A percentile compares a stretch with the other conserved stretches of the same genome.
Conservation (phyloP, 1,140 invertebrate genomes). For the Pinna nobilis region DNA sequence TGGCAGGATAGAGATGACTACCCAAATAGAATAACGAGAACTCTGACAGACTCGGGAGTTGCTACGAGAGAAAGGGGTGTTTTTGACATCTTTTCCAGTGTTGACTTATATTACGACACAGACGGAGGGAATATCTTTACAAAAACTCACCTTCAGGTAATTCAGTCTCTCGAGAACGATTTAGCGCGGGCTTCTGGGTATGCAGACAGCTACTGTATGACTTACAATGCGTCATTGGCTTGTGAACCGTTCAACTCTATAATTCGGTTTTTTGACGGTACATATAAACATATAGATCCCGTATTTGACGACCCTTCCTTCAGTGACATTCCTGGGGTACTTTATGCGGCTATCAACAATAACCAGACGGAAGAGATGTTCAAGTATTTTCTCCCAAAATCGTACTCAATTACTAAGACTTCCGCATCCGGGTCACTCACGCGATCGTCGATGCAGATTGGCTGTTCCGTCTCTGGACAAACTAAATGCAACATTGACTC, state of each 20-base stretch:
- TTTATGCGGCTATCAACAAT: slow-evolving; percentile 35
- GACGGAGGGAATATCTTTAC: slow-evolving; percentile 38
- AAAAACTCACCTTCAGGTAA: slow-evolving; percentile 18
- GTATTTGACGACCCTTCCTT: slow-evolving; percentile 46
- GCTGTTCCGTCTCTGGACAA: slow-evolving; percentile 19
- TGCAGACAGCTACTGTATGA: slow-evolving; percentile 14
- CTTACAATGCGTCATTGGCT: background rate
- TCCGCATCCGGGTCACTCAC: slow-evolving; percentile 8
- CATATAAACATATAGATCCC: slow-evolving; percentile 19
- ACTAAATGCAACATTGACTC: background rate
- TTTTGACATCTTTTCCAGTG: background rate
- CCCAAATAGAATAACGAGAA: slow-evolving; percentile 1
- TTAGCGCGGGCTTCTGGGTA: slow-evolving; percentile 3
- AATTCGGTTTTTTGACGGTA: slow-evolving; percentile 49
- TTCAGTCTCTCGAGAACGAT: slow-evolving; percentile 29
- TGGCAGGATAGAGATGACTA: slow-evolving; percentile 20
- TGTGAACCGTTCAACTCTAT: slow-evolving; percentile 31
- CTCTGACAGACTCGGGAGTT: background rate
- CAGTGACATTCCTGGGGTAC: slow-evolving; percentile 39
- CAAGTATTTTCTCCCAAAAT: slow-evolving; percentile 30
- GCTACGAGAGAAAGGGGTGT: slow-evolving; percentile 25
- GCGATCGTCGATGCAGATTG: slow-evolving; percentile 24
- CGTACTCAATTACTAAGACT: slow-evolving; percentile 17
- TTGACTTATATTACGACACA: slow-evolving; percentile 27
- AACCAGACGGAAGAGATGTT: slow-evolving; percentile 23